A percentile compares a stretch with the other conserved stretches of the same genome.
These are phyloP conservation scores for Drosophila suzukii DNA, from an alignment of 1,140 invertebrate genomes.

Conservation along the genomic window DNA sequence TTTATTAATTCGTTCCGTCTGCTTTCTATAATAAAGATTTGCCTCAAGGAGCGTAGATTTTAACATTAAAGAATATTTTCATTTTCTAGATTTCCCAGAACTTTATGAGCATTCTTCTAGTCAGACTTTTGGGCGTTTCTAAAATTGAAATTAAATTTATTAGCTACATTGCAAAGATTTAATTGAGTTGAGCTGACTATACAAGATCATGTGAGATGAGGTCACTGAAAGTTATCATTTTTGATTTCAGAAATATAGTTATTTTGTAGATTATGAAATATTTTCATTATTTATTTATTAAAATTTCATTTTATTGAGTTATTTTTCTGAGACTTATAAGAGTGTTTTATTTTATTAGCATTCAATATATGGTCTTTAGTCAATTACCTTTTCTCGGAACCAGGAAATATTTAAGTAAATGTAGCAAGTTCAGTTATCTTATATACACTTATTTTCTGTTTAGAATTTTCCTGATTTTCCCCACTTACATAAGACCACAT, in stretches of 20 bases:
- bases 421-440: neutral
- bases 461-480: slow-evolving; percentile 2
- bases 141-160: slow-evolving; percentile 6
- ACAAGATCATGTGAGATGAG: slow-evolving; percentile 11
- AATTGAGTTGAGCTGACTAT: neutral
- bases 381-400: too few relatives aligned
- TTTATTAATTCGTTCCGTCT: slow-evolving; percentile 26
- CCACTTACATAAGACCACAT: slow-evolving; percentile 23
- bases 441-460: neutral
- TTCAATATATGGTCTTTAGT: too few relatives aligned
- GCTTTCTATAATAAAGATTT: slow-evolving; percentile 26
- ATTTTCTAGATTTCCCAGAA: slow-evolving; percentile 7
- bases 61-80: slow-evolving; percentile 6
- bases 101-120: slow-evolving; percentile 16
- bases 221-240: neutral
- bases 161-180: neutral
- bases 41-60: neutral
- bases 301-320: too few relatives aligned
- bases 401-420: too few relatives aligned
- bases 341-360: too few relatives aligned
- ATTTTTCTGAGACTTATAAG: too few relatives aligned
- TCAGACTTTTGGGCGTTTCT: neutral
- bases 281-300: too few relatives aligned
- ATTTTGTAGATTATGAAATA: too few relatives aligned
- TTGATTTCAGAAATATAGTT: too few relatives aligned